Conservation (phyloP, 2,113 vertebrate genomes). For the Osmerus eperlanus region DNA sequence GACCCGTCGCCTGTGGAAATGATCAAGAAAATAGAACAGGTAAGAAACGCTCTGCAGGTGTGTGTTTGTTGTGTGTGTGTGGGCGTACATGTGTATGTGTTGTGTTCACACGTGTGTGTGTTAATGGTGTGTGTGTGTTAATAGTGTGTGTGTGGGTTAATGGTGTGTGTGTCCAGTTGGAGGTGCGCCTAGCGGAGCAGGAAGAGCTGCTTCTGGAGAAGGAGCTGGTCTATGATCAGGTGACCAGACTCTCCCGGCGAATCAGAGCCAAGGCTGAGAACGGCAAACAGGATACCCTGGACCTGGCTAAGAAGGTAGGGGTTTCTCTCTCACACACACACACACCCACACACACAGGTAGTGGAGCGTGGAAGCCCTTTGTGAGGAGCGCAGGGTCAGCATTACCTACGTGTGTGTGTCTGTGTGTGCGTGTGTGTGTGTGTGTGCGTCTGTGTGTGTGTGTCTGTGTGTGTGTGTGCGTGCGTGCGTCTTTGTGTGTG, state of each 20-base stretch:
- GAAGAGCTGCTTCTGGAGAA: constrained; percentile 83
- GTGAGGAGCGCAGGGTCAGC: neutral
- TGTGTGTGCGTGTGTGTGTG: constrained; percentile 7
- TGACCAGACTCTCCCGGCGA: constrained; percentile 72
- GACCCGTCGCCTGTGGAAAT: constrained; percentile 77
- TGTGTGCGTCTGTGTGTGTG: constrained; percentile 7
- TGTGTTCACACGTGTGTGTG: neutral
- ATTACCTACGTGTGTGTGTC: neutral
- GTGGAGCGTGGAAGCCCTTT: neutral
- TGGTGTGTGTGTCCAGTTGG: constrained; percentile 69
- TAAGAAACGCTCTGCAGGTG: constrained; percentile 42
- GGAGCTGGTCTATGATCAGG: constrained; percentile 79
- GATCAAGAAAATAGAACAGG: constrained; percentile 80
- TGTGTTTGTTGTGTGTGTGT: neutral
- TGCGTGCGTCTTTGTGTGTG: neutral
- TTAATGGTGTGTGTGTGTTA: neutral
- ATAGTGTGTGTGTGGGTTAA: neutral
- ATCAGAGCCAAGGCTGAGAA: constrained; percentile 60
- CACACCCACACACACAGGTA: neutral
- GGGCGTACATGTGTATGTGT: neutral
- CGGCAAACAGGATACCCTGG: constrained; percentile 71
- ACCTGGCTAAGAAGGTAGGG: constrained; percentile 79
- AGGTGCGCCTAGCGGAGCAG: constrained; percentile 75
- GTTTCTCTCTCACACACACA: neutral
- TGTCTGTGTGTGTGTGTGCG: constrained; percentile 5